phyloP scores from a whole-genome alignment of 37 sponge, comb jelly and placozoan genomes.

The Ianthella basta region DNA sequence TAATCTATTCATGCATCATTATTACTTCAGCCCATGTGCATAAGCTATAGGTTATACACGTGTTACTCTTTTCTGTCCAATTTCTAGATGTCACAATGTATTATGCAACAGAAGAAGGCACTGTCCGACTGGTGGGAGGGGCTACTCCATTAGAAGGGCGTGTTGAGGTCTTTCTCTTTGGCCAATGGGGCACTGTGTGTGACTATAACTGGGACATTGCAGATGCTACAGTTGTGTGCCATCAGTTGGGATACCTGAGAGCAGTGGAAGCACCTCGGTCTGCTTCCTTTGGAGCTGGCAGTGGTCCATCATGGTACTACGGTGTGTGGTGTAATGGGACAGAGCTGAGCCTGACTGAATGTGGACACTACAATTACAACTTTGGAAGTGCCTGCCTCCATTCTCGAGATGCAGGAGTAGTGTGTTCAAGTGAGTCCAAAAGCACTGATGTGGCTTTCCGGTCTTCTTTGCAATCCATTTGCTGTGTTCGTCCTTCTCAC shows the following conservation, averaged over 20 bases:
- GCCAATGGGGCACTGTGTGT: slow-evolving; percentile 41
- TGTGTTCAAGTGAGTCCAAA: slow-evolving; percentile 33
- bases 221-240: slow-evolving; percentile 49
- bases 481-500: too few relatives aligned
- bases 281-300: slow-evolving; percentile 29
- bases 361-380: background rate
- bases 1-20: too few relatives aligned
- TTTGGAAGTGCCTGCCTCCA: slow-evolving; percentile 23
- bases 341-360: slow-evolving; percentile 34
- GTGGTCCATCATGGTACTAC: slow-evolving; percentile 23
- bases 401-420: slow-evolving; percentile 37
- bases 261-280: background rate
- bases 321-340: slow-evolving; percentile 22
- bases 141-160: slow-evolving; percentile 28
- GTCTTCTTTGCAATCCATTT: too few relatives aligned
- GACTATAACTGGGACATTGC: slow-evolving; percentile 22
- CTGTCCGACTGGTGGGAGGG: slow-evolving; percentile 41
- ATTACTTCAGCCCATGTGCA: too few relatives aligned
- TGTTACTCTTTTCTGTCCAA: too few relatives aligned
- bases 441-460: too few relatives aligned
- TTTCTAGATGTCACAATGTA: too few relatives aligned
- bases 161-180: slow-evolving; percentile 45
- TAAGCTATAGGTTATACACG: too few relatives aligned
- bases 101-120: background rate
- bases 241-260: background rate